Evolutionary conservation across 2,888 invertebrate species (phyloP).

Genomic region (Arge pagana): DNA sequence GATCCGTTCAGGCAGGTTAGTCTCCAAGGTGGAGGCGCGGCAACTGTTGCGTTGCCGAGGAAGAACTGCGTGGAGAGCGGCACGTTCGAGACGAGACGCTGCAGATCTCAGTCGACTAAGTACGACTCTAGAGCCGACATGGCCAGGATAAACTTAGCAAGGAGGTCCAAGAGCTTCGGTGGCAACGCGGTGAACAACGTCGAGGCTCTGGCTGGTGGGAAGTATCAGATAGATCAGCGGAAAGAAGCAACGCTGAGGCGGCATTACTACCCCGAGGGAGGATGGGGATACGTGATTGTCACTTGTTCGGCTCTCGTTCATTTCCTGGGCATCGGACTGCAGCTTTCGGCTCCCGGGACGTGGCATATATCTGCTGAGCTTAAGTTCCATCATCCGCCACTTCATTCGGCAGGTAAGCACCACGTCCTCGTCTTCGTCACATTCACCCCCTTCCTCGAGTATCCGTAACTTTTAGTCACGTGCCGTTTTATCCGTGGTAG

Average conservation of each 20-base stretch:
- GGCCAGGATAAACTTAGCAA: constrained; percentile 25
- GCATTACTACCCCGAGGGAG: constrained; percentile 86
- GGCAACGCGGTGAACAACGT: constrained; percentile 27
- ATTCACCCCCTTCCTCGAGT: too few relatives aligned
- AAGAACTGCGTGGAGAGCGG: constrained; percentile 34
- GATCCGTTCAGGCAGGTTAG: constrained; percentile 43
- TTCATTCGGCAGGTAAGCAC: constrained; percentile 68
- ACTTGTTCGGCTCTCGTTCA: constrained; percentile 76
- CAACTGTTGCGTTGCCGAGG: constrained; percentile 14
- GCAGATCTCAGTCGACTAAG: constrained; percentile 35
- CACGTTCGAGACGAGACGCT: constrained; percentile 33
- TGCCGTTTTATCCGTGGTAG: background rate
- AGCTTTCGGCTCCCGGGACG: constrained; percentile 60
- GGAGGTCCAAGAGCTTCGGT: constrained; percentile 39
- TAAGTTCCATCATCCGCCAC: constrained; percentile 66
- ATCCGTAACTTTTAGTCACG: too few relatives aligned
- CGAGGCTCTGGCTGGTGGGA: constrained; percentile 24
- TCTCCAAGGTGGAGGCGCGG: constrained; percentile 7
- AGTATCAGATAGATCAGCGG: constrained; percentile 34
- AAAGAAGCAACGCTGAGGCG: constrained; percentile 62
- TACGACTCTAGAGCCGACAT: constrained; percentile 32
- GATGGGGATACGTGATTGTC: constrained; percentile 85
- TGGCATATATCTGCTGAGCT: constrained; percentile 63
- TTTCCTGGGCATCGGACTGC: constrained; percentile 75
- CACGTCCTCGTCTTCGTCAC: background rate